Conservation (phyloP, 2,113 vertebrate genomes). For the Peromyscus polionotus region DNA sequence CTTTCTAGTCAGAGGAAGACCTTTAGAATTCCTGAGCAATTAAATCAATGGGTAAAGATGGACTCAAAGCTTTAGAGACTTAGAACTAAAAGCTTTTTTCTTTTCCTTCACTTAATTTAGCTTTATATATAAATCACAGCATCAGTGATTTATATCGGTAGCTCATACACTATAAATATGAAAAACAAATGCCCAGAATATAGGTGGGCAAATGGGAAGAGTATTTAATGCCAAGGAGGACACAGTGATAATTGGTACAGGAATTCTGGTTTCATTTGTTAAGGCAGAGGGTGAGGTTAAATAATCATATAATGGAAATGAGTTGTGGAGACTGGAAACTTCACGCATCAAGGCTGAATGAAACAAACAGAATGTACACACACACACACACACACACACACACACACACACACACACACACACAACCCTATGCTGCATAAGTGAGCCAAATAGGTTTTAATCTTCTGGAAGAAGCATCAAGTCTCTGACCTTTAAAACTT, state of each 20-base stretch:
- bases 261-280: background rate
- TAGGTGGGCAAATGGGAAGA: background rate
- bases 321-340: background rate
- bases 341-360: background rate
- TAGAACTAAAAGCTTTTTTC: background rate
- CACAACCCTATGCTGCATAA: too few species aligned
- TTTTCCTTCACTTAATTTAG: background rate
- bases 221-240: background rate
- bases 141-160: background rate
- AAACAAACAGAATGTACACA: background rate
- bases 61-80: conserved; percentile 17
- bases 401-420: background rate
- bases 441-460: background rate
- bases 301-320: background rate
- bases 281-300: background rate
- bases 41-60: background rate
- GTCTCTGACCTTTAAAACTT: background rate
- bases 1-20: background rate
- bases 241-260: background rate
- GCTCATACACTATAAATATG: background rate
- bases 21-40: conserved; percentile 36
- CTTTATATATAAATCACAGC: background rate
- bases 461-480: background rate
- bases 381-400: too few species aligned
- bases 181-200: background rate